Percentiles rank a stretch among this genome's conserved stretches.
phyloP scores from a whole-genome alignment of 2,888 invertebrate genomes.

The Abscondita cerata region DNA sequence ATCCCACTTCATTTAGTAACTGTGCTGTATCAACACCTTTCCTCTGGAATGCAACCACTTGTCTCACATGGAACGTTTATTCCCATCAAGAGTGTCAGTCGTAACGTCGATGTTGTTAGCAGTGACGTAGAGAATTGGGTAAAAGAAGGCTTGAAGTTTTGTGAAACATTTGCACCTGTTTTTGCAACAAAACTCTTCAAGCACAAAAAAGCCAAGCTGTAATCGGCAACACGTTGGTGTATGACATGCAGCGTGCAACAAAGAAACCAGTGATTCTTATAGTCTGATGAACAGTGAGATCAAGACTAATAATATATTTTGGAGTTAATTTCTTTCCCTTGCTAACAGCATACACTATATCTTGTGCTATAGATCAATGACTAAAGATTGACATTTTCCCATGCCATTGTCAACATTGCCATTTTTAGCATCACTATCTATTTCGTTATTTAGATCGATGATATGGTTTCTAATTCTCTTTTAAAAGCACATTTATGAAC shows the following conservation, averaged over 20 bases:
- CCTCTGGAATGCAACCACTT: constrained; percentile 6
- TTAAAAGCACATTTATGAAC: no score
- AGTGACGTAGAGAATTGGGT: background rate
- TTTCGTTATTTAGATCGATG: no score
- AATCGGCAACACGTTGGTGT: background rate
- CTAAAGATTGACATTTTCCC: no score
- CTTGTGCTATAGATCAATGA: constrained; percentile 3
- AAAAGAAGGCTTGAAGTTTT: background rate
- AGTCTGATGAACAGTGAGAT: background rate
- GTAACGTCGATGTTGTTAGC: constrained; percentile 5
- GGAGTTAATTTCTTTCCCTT: constrained; percentile 7
- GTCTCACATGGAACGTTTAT: background rate
- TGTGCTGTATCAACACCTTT: background rate
- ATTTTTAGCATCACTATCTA: no score
- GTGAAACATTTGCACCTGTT: background rate
- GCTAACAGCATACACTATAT: background rate
- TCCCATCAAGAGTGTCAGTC: background rate
- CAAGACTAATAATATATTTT: constrained; percentile 1
- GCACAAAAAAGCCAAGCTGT: no score
- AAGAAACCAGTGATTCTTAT: background rate
- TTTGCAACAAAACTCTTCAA: background rate
- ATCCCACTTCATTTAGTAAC: no score
- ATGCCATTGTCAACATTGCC: no score
- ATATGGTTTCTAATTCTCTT: no score
- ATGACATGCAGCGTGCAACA: background rate